phyloP scores from a whole-genome alignment of 2,113 vertebrate species.

The Saimiri boliviensis region DNA sequence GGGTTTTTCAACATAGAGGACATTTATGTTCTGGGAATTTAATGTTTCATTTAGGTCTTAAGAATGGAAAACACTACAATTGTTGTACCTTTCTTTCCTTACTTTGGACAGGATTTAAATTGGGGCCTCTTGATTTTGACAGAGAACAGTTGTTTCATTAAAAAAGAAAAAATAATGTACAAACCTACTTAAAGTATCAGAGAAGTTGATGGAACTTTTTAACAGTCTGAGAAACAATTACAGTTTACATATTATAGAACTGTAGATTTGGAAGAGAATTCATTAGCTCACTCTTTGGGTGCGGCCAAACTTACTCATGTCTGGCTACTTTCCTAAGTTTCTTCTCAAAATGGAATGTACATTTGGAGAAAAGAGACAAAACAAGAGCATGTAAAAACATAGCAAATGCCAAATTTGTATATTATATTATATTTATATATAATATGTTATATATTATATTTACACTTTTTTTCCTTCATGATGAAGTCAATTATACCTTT shows the following conservation, averaged over 20 bases:
- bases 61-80: background rate
- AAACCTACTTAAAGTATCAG: background rate
- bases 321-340: conserved; percentile 41
- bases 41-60: background rate
- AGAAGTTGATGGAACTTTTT: background rate
- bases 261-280: background rate
- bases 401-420: background rate
- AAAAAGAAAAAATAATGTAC: background rate
- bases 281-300: background rate
- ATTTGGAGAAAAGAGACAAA: conserved; percentile 31
- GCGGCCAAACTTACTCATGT: background rate
- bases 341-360: conserved; percentile 14
- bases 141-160: background rate
- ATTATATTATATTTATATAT: background rate
- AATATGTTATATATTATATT: background rate
- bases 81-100: background rate
- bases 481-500: background rate
- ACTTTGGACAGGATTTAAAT: background rate
- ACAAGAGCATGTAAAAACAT: background rate
- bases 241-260: background rate
- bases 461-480: background rate
- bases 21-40: background rate
- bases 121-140: background rate
- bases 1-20: background rate
- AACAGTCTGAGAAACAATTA: background rate